Conservation (phyloP, 2,888 invertebrate genomes). For the Lagria hirta region DNA sequence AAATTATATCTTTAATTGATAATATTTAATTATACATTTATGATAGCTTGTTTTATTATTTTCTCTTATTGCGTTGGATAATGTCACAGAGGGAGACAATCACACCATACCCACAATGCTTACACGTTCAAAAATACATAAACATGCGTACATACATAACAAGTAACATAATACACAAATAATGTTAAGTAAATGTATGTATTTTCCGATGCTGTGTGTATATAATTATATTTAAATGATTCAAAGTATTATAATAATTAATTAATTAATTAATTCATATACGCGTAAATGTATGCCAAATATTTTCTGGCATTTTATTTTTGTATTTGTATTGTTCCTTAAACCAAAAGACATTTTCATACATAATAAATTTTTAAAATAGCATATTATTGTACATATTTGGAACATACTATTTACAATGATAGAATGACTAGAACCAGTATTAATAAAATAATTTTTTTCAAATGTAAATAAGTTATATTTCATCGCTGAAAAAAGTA, state of each 20-base stretch:
- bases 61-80: slow-evolving; percentile 14
- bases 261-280: too few species aligned
- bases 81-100: slow-evolving; percentile 46
- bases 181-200: slow-evolving; percentile 53
- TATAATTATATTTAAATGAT: slow-evolving; percentile 47
- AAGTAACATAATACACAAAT: slow-evolving; percentile 36
- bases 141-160: slow-evolving; percentile 42
- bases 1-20: too few species aligned
- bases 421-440: slow-evolving; percentile 46
- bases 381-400: too few species aligned
- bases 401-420: slow-evolving; percentile 39
- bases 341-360: slow-evolving; percentile 31
- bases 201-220: slow-evolving; percentile 54
- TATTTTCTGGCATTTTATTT: slow-evolving; percentile 46
- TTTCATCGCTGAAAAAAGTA: slow-evolving; percentile 53
- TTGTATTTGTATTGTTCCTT: slow-evolving; percentile 38
- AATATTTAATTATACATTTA: too few species aligned
- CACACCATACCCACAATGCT: slow-evolving; percentile 46
- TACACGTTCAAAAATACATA: slow-evolving; percentile 58
- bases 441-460: slow-evolving; percentile 52
- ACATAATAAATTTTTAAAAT: slow-evolving; percentile 26
- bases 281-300: slow-evolving; percentile 54
- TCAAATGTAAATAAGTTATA: slow-evolving; percentile 54
- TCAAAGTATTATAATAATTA: slow-evolving; percentile 50
- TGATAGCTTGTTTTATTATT: slow-evolving; percentile 1